These are phyloP conservation scores for Gobius niger DNA, from an alignment of 2,113 vertebrate species.

Conservation along the genomic window DNA sequence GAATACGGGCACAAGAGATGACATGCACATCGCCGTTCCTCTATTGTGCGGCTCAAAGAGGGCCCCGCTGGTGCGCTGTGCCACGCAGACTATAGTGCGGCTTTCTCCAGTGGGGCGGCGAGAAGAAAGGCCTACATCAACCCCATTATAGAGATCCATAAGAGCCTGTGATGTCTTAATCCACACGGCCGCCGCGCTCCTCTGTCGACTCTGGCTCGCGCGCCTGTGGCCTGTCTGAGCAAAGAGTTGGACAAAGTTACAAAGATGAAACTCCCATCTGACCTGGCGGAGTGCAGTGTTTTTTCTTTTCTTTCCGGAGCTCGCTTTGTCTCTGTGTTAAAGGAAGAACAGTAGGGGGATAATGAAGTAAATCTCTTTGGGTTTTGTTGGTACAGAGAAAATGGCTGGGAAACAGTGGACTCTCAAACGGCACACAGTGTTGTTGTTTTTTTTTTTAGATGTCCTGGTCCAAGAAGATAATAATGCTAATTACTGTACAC, in stretches of 20 bases:
- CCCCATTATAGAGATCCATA: conserved; percentile 75
- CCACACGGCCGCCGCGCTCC: conserved; percentile 61
- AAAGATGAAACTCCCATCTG: neutral
- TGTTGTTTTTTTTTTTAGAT: neutral
- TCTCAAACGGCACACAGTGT: neutral
- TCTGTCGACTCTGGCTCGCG: conserved; percentile 62
- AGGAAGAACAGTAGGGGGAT: no score
- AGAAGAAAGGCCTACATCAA: conserved; percentile 73
- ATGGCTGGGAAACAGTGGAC: neutral
- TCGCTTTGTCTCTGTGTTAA: no score
- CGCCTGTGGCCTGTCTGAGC: conserved; percentile 1
- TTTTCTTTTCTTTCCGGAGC: no score
- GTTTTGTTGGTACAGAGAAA: neutral
- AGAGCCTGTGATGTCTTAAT: conserved; percentile 71
- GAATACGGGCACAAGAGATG: conserved; percentile 17
- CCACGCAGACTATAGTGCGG: conserved; percentile 38
- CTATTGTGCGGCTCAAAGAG: conserved; percentile 24
- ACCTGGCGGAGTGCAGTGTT: neutral
- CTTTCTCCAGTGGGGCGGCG: conserved; percentile 52
- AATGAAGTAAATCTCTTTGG: conserved; percentile 1
- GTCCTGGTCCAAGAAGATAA: conserved; percentile 3
- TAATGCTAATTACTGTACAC: conserved; percentile 7
- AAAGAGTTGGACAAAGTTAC: neutral
- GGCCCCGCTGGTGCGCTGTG: conserved; percentile 35
- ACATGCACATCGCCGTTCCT: neutral